These are phyloP conservation scores for Didymodactylos carnosus DNA, from an alignment of 2,888 invertebrate species.

Conservation along the genomic window DNA sequence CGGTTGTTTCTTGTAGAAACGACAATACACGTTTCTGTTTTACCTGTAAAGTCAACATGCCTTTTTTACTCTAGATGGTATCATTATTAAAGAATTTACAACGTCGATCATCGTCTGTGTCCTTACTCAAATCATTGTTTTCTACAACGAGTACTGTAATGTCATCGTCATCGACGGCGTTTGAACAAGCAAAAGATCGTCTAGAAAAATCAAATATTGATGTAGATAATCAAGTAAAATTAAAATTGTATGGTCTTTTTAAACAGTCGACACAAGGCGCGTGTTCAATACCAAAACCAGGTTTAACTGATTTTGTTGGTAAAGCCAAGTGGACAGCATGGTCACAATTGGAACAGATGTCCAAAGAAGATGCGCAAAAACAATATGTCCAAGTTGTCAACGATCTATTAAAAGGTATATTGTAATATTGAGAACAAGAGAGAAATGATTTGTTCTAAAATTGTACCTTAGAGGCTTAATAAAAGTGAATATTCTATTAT, in stretches of 20 bases:
- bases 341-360: slow-evolving; percentile 36
- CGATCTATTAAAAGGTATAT: slow-evolving; percentile 26
- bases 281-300: slow-evolving; percentile 38
- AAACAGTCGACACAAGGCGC: slow-evolving; percentile 40
- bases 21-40: too few species aligned
- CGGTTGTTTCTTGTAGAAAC: too few species aligned
- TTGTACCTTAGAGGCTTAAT: too few species aligned
- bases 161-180: slow-evolving; percentile 17
- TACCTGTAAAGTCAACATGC: too few species aligned
- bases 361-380: slow-evolving; percentile 38
- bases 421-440: too few species aligned
- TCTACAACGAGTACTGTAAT: too few species aligned
- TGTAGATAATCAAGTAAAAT: slow-evolving; percentile 37
- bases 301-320: slow-evolving; percentile 41
- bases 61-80: too few species aligned
- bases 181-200: slow-evolving; percentile 28
- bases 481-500: too few species aligned
- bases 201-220: slow-evolving; percentile 32
- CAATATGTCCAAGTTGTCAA: slow-evolving; percentile 37
- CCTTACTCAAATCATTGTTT: too few species aligned
- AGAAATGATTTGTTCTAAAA: too few species aligned
- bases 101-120: too few species aligned
- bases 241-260: slow-evolving; percentile 40
- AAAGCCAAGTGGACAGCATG: slow-evolving; percentile 42
- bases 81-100: too few species aligned